Evolutionary conservation across 2,797 vertebrate genomes (phyloP).

Genomic region (Megalops cyprinoides): DNA sequence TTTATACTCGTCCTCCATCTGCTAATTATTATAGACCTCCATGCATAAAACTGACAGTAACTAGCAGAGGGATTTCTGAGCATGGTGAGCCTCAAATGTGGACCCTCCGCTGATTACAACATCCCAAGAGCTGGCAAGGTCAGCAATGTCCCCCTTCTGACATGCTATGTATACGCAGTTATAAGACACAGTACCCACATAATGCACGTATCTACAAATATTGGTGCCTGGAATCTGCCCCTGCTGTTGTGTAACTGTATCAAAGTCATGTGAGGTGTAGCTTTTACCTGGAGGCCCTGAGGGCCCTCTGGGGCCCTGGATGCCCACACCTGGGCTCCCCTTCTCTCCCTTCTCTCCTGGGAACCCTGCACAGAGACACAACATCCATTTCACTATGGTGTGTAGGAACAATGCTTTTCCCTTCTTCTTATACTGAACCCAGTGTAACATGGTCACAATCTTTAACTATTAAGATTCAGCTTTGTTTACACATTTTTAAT

Average conservation of each 20-base stretch:
- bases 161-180: background rate
- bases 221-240: too few relatives aligned
- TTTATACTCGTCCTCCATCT: background rate
- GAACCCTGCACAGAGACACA: constrained; percentile 72
- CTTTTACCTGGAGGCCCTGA: constrained; percentile 82
- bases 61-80: background rate
- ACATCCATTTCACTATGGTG: background rate
- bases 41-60: background rate
- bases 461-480: background rate
- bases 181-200: background rate
- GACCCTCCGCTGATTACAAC: too few relatives aligned
- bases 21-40: background rate
- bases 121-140: background rate
- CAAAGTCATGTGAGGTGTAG: background rate
- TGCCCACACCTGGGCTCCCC: constrained; percentile 84
- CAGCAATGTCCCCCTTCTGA: background rate
- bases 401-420: too few relatives aligned
- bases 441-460: background rate
- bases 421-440: too few relatives aligned
- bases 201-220: too few relatives aligned
- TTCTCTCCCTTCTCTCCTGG: constrained; percentile 90
- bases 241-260: too few relatives aligned
- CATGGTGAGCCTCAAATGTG: background rate
- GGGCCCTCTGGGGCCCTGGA: constrained; percentile 90
- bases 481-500: too few relatives aligned